Evolutionary conservation across 2,113 vertebrate genomes (phyloP), one percentile per base, ranked within the genome.

Genomic region (Strix aluco): DNA sequence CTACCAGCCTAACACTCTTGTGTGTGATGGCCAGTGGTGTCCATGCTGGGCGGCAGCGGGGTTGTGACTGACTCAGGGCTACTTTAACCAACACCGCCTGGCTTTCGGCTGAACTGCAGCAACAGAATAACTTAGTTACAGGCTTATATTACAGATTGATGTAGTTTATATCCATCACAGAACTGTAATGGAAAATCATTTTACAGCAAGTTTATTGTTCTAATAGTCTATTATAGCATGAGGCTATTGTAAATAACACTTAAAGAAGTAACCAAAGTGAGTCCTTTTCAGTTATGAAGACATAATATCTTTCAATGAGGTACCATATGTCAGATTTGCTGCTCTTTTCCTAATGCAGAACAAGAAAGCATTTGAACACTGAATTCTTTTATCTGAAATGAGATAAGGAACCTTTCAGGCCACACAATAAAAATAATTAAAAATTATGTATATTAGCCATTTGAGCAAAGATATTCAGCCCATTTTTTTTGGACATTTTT

Each of bases 231-330:
- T 66, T 66, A 79, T 7, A 79, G 40, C 57, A 81, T 66, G 22
- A 81, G 47, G 67, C 29, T 81, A 30, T 30, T 81, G 81, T 88
- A 87, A 91, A 70, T 84, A 93, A 83, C 32, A 55, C 38, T 79
- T 59, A 58, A 78, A 81, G 47, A 71, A 25, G 59, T 81, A 91
- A 72, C 63, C 57, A 81, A 96, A 95, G 62, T n/a, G 10, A 93
- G 20, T 29, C 22, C 85, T 85, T 92, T 91, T 91, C 70, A 70
- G 61, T 83, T 86, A 94, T 44, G 70, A 88, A 95, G 79, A 71
- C 25, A 32, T 75, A 71, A 8, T 65, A 38, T 34, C 40, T 91
- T 71, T 86, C 74, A 78, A 65, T 57, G 58, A 89, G n/a, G 27
- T 66, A 71, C 49, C 26, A 6, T 46, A 44, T 66, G 44, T 87